Percentiles rank a stretch among this genome's conserved stretches.
Conservation (phyloP, 2,888 invertebrate genomes). For the Metacarcinus magister region DNA sequence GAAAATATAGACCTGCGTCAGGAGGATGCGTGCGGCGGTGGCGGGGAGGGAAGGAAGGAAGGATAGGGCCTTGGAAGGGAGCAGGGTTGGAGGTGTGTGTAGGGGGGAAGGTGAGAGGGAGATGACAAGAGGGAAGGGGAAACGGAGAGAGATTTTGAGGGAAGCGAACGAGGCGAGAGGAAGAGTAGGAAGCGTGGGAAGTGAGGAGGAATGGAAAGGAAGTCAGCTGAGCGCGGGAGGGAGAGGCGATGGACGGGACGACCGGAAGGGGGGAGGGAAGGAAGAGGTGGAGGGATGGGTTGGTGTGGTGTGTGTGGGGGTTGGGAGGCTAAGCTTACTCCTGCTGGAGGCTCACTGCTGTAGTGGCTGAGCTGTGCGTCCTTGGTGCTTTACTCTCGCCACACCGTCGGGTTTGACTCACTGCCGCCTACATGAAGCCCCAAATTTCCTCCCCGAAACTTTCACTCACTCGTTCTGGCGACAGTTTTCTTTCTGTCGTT, state of each 20-base stretch:
- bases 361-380: no score
- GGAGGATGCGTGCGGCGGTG: background rate
- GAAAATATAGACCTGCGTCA: conserved; percentile 14
- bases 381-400: no score
- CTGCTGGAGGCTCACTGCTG: no score
- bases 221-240: no score
- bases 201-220: background rate
- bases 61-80: no score
- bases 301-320: background rate
- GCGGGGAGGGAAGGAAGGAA: background rate
- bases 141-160: background rate
- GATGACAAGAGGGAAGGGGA: background rate
- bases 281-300: background rate
- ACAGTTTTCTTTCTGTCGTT: background rate
- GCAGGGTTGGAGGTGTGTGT: no score
- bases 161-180: background rate
- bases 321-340: no score
- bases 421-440: background rate
- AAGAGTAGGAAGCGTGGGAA: background rate
- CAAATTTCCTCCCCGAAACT: background rate
- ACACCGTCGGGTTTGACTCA: background rate
- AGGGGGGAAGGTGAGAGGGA: background rate
- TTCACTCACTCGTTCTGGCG: background rate
- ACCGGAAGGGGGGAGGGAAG: background rate
- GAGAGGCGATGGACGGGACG: no score